These are phyloP conservation scores for Ophion costatus DNA, from an alignment of 2,888 invertebrate species.

Conservation along the genomic window DNA sequence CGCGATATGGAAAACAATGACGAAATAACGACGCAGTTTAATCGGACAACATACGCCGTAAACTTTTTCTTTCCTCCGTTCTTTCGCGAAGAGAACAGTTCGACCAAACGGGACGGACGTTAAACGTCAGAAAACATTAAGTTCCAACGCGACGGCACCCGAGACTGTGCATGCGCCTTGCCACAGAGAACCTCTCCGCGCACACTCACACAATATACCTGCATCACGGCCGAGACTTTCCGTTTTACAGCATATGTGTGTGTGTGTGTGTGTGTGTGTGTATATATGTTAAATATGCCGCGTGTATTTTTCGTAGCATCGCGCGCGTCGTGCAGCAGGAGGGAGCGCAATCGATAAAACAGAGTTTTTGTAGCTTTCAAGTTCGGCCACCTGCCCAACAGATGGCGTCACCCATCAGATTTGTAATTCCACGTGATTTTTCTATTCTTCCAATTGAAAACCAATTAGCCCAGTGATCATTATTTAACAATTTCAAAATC, in stretches of 20 bases:
- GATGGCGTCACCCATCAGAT: neutral
- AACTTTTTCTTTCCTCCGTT: conserved; percentile 14
- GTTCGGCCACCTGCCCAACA: neutral
- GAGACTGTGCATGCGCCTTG: conserved; percentile 30
- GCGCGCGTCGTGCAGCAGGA: neutral
- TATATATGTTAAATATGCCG: too few relatives aligned
- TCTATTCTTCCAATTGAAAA: neutral
- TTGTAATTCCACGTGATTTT: neutral
- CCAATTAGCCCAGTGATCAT: neutral
- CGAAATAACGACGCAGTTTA: neutral
- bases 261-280: too few relatives aligned
- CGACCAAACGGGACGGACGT: conserved; percentile 55
- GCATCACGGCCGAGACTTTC: neutral
- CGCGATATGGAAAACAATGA: neutral
- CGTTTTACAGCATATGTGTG: neutral
- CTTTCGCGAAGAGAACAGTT: conserved; percentile 1
- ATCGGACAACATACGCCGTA: neutral
- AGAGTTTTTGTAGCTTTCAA: neutral
- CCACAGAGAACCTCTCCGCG: neutral
- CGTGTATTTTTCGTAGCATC: neutral
- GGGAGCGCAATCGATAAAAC: neutral
- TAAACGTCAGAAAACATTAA: conserved; percentile 57
- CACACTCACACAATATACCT: neutral
- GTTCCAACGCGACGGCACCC: conserved; percentile 63
- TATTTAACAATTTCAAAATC: neutral